Percentiles rank a stretch among this genome's conserved stretches.
Conservation (phyloP, 2,113 vertebrate species). For the Melanostigma gelatinosum region DNA sequence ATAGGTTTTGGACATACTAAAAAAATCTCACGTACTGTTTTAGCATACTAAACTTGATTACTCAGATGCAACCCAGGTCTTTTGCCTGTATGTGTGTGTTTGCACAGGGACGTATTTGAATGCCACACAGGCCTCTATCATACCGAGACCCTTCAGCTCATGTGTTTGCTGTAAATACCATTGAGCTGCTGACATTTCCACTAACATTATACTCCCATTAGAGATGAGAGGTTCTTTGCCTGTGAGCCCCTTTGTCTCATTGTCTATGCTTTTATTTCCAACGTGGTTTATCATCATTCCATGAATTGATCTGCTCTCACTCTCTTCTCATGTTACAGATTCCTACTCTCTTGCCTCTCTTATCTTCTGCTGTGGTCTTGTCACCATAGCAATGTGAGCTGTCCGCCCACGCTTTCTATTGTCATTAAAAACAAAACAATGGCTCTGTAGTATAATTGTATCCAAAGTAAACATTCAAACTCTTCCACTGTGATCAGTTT, state of each 20-base stretch:
- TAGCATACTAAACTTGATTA: background rate
- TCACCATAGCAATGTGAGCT: conserved; percentile 46
- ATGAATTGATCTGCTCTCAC: background rate
- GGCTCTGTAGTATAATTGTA: background rate
- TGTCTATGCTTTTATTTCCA: conserved; percentile 4
- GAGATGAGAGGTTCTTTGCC: background rate
- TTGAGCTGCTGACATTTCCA: conserved; percentile 25
- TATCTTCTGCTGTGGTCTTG: conserved; percentile 39
- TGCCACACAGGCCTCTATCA: background rate
- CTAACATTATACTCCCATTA: background rate
- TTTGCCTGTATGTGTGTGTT: background rate
- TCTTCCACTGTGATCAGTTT: background rate
- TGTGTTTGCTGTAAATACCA: conserved; percentile 27
- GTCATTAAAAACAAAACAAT: conserved; percentile 25
- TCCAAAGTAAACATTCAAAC: conserved; percentile 15
- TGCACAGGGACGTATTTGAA: conserved; percentile 4
- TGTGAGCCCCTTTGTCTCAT: background rate
- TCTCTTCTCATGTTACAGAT: conserved; percentile 28
- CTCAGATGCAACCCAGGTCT: background rate
- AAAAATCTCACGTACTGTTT: too few relatives aligned
- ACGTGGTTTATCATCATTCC: background rate
- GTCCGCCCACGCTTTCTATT: conserved; percentile 33
- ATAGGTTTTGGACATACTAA: too few relatives aligned
- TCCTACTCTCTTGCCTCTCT: conserved; percentile 19
- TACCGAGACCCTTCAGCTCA: background rate